phyloP scores from a whole-genome alignment of 2,797 vertebrate genomes.

The Todus mexicanus region DNA sequence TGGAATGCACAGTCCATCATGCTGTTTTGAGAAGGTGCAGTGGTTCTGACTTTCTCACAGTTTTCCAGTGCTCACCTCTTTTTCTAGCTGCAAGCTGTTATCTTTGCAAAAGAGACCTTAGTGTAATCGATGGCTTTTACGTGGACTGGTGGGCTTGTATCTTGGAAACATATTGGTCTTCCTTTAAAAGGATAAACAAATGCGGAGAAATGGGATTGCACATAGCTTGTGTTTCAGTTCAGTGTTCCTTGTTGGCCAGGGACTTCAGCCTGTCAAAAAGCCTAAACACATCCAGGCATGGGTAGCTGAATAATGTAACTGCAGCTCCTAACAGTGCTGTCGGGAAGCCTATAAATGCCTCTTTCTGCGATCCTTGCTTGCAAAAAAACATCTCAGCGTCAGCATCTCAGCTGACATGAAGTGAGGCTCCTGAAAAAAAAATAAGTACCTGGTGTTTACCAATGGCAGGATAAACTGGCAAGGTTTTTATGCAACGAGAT shows the following conservation, averaged over 20 bases:
- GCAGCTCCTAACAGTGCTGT: background rate
- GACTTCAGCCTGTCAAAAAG: background rate
- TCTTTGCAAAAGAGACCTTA: background rate
- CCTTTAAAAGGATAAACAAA: background rate
- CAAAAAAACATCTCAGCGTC: background rate
- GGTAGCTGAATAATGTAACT: background rate
- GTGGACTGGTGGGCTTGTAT: background rate
- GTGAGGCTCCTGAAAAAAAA: background rate
- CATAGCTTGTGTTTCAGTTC: background rate
- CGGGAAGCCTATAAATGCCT: background rate
- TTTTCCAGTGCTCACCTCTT: background rate
- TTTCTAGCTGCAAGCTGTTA: background rate
- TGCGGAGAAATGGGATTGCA: background rate
- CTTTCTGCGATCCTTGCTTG: background rate
- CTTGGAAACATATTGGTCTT: background rate
- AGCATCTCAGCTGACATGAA: background rate
- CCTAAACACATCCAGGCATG: background rate
- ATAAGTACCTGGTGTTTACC: background rate
- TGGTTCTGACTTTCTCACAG: background rate
- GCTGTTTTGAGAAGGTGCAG: background rate
- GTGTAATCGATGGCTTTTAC: fast-evolving
- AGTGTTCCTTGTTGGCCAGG: background rate
- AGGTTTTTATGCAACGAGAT: background rate
- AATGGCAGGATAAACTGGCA: background rate
- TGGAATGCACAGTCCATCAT: background rate